Conservation (phyloP, 2,113 vertebrate species). For the Scortum barcoo region DNA sequence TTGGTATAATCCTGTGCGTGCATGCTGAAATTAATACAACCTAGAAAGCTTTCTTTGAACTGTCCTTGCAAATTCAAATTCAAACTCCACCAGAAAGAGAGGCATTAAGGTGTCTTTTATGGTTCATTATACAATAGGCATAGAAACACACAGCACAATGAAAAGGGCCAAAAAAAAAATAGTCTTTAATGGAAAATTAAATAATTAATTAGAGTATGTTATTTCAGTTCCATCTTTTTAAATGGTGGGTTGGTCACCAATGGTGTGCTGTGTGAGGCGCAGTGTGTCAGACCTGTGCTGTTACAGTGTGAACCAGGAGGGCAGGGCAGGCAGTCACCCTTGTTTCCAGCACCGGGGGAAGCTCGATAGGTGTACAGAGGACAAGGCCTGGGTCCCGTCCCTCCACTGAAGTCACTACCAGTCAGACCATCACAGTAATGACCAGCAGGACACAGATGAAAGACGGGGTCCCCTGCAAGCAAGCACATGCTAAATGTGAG, state of each 20-base stretch:
- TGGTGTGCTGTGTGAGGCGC: not conserved
- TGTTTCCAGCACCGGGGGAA: constrained; percentile 83
- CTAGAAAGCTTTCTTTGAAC: constrained; percentile 33
- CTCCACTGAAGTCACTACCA: constrained; percentile 62
- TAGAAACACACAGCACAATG: not conserved
- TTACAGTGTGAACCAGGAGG: constrained; percentile 88
- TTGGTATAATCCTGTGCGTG: not conserved
- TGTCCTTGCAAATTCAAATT: constrained; percentile 43
- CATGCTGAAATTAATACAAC: constrained; percentile 38
- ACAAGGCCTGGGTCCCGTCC: constrained; percentile 84
- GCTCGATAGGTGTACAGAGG: constrained; percentile 86
- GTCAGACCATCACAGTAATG: constrained; percentile 88
- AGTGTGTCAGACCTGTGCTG: constrained; percentile 81
- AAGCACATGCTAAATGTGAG: not conserved
- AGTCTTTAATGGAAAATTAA: not conserved
- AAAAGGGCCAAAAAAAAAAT: not conserved
- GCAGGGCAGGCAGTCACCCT: constrained; percentile 86
- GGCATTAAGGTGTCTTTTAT: not conserved
- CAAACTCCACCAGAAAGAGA: constrained; percentile 14
- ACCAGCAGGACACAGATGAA: constrained; percentile 85
- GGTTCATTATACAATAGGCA: not conserved
- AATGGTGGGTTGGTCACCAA: not conserved
- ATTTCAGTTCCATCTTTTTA: not conserved
- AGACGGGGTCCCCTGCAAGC: constrained; percentile 82
- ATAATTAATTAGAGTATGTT: not conserved